Evolutionary conservation across 2,797 vertebrate genomes (phyloP).

Genomic region (Chelon auratus): DNA sequence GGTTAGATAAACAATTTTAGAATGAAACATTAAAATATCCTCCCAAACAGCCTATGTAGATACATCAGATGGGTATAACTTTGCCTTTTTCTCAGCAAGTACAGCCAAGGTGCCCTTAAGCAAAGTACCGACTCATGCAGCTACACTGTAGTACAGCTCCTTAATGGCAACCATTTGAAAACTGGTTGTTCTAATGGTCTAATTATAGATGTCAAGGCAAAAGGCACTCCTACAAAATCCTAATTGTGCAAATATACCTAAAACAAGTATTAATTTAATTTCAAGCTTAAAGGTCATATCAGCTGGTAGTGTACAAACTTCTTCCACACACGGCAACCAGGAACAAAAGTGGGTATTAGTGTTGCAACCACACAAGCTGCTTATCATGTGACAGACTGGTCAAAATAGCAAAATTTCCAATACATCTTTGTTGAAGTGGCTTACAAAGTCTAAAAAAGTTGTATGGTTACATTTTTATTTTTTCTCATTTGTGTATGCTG

Average conservation of each 20-base stretch:
- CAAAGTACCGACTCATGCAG: constrained; percentile 18
- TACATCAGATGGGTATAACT: constrained; percentile 15
- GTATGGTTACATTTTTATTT: not conserved
- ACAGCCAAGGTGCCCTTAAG: constrained; percentile 37
- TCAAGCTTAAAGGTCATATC: not conserved
- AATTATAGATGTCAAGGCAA: not conserved
- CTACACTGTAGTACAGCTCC: not conserved
- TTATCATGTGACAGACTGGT: no score
- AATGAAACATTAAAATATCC: constrained; percentile 43
- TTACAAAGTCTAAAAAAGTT: not conserved
- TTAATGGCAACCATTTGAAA: constrained; percentile 5
- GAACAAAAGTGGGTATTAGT: not conserved
- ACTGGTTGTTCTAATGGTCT: not conserved
- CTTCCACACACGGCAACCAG: not conserved
- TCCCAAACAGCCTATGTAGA: constrained; percentile 17
- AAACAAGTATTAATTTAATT: not conserved
- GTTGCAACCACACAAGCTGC: no score
- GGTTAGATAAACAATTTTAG: constrained; percentile 54
- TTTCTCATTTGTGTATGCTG: not conserved
- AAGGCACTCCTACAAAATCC: not conserved
- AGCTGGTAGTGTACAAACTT: not conserved
- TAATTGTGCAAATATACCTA: no score
- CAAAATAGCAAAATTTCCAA: not conserved
- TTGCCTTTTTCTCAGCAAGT: constrained; percentile 6
- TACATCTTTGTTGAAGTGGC: not conserved